Evolutionary conservation across 2,888 invertebrate genomes (phyloP), one percentile per base, ranked within the genome.

Genomic region (Amorpha juglandis): DNA sequence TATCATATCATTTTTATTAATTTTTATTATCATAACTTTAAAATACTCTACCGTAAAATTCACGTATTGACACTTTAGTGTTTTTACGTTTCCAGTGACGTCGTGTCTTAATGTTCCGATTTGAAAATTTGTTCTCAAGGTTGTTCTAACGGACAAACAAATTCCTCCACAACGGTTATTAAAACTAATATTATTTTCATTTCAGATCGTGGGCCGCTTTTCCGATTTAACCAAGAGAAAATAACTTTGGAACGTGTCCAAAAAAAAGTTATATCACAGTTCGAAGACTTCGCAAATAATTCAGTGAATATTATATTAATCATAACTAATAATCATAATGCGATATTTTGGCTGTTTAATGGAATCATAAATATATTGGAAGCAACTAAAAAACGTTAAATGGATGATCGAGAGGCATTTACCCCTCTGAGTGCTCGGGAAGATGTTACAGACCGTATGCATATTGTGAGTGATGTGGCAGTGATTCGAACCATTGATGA

Each of bases 381-480:
- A 47, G n/a, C 3, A 21, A 27, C 27, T 27, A 63, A 48, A 21
- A 42, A n/a, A 42, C 42, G 14, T 35, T 50, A 51, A 35, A 35
- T 50, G 50, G 50, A 50, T 63, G 50, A 63, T 50, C 16, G 63
- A 50, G 21, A 19, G 16, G 16, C 38, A 33, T 38, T 63, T 50
- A n/a, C 19, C 12, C 1, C 16, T 21, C 19, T 47, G n/a, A 51
- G 51, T 63, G 50, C 6, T 33, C 1, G n/a, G 19, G 38, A 55
- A 19, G 47, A 35, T 65, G 27, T 33, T 19, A 27, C 38, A 64
- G 47, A 58, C 19, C 63, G 33, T 12, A 53, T 47, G 42, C 45
- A 51, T 51, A 70, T 70, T 78, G 71, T 75, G 79, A 78, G 76
- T 74, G 71, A 68, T 74, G 79, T 82, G 82, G 73, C 9, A 42